Evolutionary conservation across 2,888 invertebrate species (phyloP), one percentile per base, ranked within the genome.

Genomic region (Saturnia pavonia): DNA sequence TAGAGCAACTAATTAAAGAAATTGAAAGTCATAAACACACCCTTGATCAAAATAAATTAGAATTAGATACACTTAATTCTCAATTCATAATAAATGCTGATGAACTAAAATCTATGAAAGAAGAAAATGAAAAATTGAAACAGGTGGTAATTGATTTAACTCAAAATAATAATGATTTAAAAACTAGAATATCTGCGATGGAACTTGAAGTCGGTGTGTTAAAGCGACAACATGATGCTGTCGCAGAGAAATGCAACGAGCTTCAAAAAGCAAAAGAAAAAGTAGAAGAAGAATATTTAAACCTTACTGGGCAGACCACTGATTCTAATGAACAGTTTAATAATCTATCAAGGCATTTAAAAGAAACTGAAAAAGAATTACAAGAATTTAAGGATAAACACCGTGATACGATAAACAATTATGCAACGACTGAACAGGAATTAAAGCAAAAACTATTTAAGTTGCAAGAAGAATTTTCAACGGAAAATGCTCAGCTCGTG

Each of bases 321-420:
- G 94, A 96, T 82, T 95, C 96, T 0, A 95, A 94, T 77, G 94
- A 94, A 72, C 95, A 96, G 78, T 91, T 95, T 69, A 88, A 91
- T 71, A 93, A 94, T 76, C 84, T 96, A 51, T 94, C 94, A 6
- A 94, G 94, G 74, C 94, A 95, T 76, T 83, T 96, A 0, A 93
- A 94, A 77, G 91, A 91, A 25, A 95, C 95, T 65, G 95, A 96
- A 80, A 94, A 93, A 76, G 94, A 95, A 74, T 87, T 95, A 54
- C 94, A 95, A 78, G 88, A 90, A 9, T 80, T 95, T 3, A 91
- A 94, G 79, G 93, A 94, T 72, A 91, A 91, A 76, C 85, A 89
- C 66, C 89, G 92, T 76, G 92, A 92, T 78, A 86, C 87, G n/a
- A 79, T 83, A 16, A 90, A 91, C 74, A 91, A 90, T 76, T 86